A percentile compares a stretch with the other conserved stretches of the same genome.
phyloP scores from a whole-genome alignment of 37 sponge, comb jelly and placozoan genomes.

The Aphrocallistes beatrix region DNA sequence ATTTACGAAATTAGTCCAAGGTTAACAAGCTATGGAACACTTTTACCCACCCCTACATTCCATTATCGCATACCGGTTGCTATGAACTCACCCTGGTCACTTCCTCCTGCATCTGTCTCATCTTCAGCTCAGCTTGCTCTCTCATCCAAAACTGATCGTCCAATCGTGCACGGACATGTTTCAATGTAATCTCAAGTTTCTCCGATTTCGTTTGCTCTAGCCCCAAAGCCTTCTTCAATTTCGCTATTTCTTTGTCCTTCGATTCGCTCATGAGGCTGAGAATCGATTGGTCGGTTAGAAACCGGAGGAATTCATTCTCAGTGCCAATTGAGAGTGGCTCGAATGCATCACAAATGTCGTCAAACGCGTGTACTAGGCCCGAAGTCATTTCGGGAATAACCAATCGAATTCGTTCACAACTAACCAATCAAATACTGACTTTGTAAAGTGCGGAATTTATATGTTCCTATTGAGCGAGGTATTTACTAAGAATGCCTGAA shows the following conservation, averaged over 20 bases:
- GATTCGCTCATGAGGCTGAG: neutral
- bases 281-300: neutral
- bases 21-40: too few relatives aligned
- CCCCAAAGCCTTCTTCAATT: neutral
- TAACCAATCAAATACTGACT: too few relatives aligned
- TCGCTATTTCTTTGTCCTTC: neutral
- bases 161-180: neutral
- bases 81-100: neutral
- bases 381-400: neutral
- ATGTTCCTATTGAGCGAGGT: too few relatives aligned
- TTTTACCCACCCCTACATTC: too few relatives aligned
- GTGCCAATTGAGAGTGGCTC: neutral
- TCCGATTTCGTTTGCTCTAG: neutral
- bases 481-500: too few relatives aligned
- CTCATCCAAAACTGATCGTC: slow-evolving; percentile 6
- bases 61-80: neutral
- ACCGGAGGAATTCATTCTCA: slow-evolving; percentile 16
- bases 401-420: too few relatives aligned
- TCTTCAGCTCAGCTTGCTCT: neutral
- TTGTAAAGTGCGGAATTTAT: too few relatives aligned
- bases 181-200: slow-evolving; percentile 1
- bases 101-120: slow-evolving; percentile 16
- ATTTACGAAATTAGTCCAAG: too few relatives aligned
- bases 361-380: neutral
- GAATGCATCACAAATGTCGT: slow-evolving; percentile 1